A percentile compares a stretch with the other conserved stretches of the same genome.
Conservation (phyloP, 2,797 vertebrate species). For the Myioborus miniatus region DNA sequence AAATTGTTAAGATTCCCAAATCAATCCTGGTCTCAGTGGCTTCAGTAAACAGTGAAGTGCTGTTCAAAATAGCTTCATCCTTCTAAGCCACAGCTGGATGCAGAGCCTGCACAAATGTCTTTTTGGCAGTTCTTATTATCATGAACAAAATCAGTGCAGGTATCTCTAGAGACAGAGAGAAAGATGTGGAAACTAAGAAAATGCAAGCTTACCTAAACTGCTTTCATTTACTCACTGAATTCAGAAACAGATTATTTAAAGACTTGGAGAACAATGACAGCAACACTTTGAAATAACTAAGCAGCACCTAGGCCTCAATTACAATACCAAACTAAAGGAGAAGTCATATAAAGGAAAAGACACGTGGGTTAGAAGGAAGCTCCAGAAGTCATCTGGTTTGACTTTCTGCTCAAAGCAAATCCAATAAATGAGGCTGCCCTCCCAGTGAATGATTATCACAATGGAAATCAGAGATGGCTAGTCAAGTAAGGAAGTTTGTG, state of each 20-base stretch:
- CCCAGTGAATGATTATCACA: neutral
- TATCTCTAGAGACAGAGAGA: neutral
- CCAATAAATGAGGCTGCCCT: neutral
- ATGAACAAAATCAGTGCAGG: neutral
- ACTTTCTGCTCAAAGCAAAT: neutral
- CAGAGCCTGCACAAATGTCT: neutral
- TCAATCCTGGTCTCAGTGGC: neutral
- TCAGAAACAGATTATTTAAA: conserved; percentile 2
- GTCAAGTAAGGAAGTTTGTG: neutral
- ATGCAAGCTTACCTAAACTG: neutral
- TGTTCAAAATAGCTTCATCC: neutral
- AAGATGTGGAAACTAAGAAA: neutral
- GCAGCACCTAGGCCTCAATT: neutral
- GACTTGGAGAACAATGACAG: neutral
- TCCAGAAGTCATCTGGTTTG: neutral
- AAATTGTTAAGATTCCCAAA: neutral
- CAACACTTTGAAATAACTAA: neutral
- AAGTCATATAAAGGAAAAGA: neutral
- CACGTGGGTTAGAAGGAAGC: neutral
- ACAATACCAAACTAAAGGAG: neutral
- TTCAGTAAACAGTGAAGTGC: neutral
- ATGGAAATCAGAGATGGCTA: neutral
- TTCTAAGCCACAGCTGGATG: neutral
- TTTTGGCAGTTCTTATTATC: neutral
- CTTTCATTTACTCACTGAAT: neutral